Conservation (phyloP, 2,113 vertebrate genomes). For the Lates calcarifer region DNA sequence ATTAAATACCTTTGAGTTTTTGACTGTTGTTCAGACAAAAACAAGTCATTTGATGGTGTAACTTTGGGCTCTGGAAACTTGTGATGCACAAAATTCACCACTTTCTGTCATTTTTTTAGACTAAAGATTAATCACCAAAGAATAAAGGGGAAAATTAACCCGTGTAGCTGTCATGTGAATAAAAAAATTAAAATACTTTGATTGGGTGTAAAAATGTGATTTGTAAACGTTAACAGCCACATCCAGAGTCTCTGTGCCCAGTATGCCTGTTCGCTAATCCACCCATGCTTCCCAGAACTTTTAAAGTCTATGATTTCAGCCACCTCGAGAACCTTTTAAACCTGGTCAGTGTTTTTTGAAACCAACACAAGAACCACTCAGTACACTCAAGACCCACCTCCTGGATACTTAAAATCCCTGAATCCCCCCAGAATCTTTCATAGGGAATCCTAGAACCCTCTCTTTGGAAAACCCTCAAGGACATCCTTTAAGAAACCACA, state of each 20-base stretch:
- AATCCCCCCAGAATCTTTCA: not conserved
- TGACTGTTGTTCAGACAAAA: not conserved
- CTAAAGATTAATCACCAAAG: not conserved
- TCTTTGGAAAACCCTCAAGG: not conserved
- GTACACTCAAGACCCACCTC: not conserved
- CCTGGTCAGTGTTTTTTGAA: not conserved
- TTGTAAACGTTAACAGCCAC: too few relatives aligned
- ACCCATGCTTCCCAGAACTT: not conserved
- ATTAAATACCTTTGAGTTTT: not conserved
- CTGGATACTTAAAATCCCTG: not conserved
- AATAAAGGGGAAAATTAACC: too few relatives aligned
- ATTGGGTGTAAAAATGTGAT: not conserved
- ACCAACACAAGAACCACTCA: not conserved
- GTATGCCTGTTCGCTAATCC: not conserved
- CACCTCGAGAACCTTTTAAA: not conserved
- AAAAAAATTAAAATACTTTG: not conserved
- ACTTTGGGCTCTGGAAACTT: not conserved
- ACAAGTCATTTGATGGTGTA: not conserved
- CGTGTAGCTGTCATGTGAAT: not conserved
- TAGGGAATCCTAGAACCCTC: not conserved
- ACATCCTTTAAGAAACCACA: not conserved
- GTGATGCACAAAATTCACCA: not conserved
- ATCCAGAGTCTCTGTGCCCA: constrained; percentile 10
- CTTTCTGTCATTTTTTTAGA: not conserved
- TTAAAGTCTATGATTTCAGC: not conserved